A percentile compares a stretch with the other conserved stretches of the same genome.
These are phyloP conservation scores for Mercenaria mercenaria DNA, from an alignment of 1,140 invertebrate genomes.

Conservation along the genomic window DNA sequence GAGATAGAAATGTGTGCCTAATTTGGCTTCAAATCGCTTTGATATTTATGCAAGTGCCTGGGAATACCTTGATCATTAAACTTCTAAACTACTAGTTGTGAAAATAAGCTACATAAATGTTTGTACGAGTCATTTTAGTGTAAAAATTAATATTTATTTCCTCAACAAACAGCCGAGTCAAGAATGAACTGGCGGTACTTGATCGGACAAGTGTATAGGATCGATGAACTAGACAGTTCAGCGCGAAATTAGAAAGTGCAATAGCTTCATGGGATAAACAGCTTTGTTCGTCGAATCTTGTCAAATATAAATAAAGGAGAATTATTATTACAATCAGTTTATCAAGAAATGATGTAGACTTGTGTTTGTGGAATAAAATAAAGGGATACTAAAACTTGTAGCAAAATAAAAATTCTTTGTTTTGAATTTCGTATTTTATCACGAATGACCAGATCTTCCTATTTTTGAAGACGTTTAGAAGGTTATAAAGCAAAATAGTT, in stretches of 20 bases:
- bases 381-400: too few relatives aligned
- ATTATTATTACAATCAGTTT: too few relatives aligned
- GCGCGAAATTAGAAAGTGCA: neutral
- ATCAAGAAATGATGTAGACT: too few relatives aligned
- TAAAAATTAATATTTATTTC: constrained; percentile 33
- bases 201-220: neutral
- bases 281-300: too few relatives aligned
- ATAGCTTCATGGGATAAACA: too few relatives aligned
- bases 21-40: constrained; percentile 1
- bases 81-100: neutral
- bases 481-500: too few relatives aligned
- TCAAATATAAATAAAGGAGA: too few relatives aligned
- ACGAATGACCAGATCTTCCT: too few relatives aligned
- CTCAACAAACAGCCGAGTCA: neutral
- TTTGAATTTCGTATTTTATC: too few relatives aligned
- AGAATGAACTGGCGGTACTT: neutral
- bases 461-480: too few relatives aligned
- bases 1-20: neutral
- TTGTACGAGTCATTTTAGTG: constrained; percentile 20
- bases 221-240: neutral
- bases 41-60: neutral
- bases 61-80: neutral
- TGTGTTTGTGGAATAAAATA: too few relatives aligned
- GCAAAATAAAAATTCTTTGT: too few relatives aligned
- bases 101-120: constrained; percentile 38